Evolutionary conservation across 1,140 invertebrate genomes (phyloP).

Genomic region (Anastatus disparis): DNA sequence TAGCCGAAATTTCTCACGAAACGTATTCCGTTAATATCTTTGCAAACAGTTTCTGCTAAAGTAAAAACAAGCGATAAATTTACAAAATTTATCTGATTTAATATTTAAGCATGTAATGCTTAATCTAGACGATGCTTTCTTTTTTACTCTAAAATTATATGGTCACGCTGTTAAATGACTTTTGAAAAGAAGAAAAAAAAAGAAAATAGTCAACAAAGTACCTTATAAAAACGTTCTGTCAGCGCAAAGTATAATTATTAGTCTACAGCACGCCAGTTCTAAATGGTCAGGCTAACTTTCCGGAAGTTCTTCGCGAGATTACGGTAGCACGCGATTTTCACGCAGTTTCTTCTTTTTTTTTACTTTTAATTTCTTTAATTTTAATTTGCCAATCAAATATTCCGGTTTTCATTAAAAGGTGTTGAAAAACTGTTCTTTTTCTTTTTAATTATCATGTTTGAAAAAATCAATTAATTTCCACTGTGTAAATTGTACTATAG

Average conservation of each 20-base stretch:
- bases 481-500: too few relatives aligned
- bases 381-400: background rate
- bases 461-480: too few relatives aligned
- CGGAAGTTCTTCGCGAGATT: background rate
- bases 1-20: too few relatives aligned
- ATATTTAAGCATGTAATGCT: background rate
- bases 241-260: conserved; percentile 22
- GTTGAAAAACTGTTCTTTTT: too few relatives aligned
- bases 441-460: too few relatives aligned
- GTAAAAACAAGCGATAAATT: background rate
- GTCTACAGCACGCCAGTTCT: background rate
- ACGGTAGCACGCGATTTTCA: conserved; percentile 21
- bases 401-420: conserved; percentile 6
- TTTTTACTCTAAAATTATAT: background rate
- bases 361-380: background rate
- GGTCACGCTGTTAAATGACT: background rate
- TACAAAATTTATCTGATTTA: background rate
- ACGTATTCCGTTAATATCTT: too few relatives aligned
- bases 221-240: conserved; percentile 6
- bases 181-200: too few relatives aligned
- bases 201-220: too few relatives aligned
- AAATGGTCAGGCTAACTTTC: conserved; percentile 3
- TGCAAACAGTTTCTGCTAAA: background rate
- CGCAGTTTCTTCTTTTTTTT: background rate
- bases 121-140: background rate